Evolutionary conservation across 2,797 vertebrate species (phyloP), one percentile per base, ranked within the genome.

Genomic region (Hemitrygon akajei): DNA sequence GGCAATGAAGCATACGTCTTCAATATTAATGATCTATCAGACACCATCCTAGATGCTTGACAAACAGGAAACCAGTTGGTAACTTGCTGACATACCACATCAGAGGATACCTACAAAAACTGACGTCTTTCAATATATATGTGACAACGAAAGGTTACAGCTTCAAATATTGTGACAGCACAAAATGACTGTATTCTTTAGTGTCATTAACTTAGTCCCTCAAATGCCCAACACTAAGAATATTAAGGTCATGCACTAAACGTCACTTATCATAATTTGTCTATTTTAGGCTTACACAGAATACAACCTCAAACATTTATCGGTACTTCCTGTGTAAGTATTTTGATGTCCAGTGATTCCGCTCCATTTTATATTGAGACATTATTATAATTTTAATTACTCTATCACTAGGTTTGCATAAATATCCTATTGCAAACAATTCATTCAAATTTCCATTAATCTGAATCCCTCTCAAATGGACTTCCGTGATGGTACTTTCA

Each of bases 51-150:
- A 56, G 63, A 93, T 93, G 71, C 71, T 16, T 76, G 40, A 76
- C 73, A 96, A 97, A 97, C 96, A 97, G 97, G 96, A 97, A 97
- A 97, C 97, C 96, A 96, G 96, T 96, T 95, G 95, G 94, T 95
- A 94, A 94, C 94, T 93, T 95, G 96, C 94, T 40, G 66, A 96
- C 75, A 96, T 93, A 96, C 96, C 96, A 96, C 96, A 97, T 96
- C 95, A 96, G 95, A 96, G 91, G 94, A 93, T 95, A 94, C 96
- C 96, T 96, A 95, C 95, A 96, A 96, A 95, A 94, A 96, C 96
- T 94, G 93, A 95, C 95, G 95, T 96, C 95, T 93, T 93, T 93
- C 69, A 47, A 71, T 34, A 40, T 91, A 22, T 56, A 92, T 69
- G 40, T 30, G 40, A 76, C 87, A 71, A 75, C 47, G 25, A 93